These are phyloP conservation scores for Aix galericulata DNA, from an alignment of 2,113 vertebrate species.

Conservation along the genomic window DNA sequence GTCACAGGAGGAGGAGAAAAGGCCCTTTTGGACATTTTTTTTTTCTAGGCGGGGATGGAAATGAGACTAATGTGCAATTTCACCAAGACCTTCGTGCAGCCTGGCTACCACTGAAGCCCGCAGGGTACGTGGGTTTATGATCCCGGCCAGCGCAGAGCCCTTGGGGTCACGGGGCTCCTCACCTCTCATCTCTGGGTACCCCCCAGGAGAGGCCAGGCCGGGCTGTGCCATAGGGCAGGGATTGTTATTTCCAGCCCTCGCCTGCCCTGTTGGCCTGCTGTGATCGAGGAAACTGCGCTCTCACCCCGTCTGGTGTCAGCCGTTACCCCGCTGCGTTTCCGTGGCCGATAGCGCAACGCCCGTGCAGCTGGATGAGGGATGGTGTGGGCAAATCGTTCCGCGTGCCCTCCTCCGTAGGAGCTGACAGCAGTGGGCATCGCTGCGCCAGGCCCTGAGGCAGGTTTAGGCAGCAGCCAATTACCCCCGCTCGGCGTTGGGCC, in stretches of 20 bases:
- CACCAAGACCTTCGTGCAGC: not conserved
- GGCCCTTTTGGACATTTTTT: not conserved
- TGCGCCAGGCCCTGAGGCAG: not conserved
- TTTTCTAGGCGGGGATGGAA: not conserved
- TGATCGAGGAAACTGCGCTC: not conserved
- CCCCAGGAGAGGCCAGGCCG: not conserved
- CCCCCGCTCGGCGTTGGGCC: not conserved
- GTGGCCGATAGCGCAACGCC: not conserved
- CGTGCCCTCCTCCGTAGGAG: not conserved
- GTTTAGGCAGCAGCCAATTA: not conserved
- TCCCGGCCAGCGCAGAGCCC: not conserved
- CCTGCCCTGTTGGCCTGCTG: not conserved
- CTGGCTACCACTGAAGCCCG: not conserved
- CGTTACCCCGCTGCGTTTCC: not conserved
- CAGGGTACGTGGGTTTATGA: not conserved
- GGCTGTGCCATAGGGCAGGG: not conserved
- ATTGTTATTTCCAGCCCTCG: not conserved
- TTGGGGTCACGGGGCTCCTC: not conserved
- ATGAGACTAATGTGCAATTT: not conserved
- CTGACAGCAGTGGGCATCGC: not conserved
- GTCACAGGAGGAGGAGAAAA: not conserved
- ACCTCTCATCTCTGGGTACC: not conserved
- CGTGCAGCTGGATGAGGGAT: not conserved
- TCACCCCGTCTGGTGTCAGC: not conserved
- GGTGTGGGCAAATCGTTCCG: fast-evolving